phyloP scores from a whole-genome alignment of 2,113 vertebrate genomes.

The Paradisaea rubra region DNA sequence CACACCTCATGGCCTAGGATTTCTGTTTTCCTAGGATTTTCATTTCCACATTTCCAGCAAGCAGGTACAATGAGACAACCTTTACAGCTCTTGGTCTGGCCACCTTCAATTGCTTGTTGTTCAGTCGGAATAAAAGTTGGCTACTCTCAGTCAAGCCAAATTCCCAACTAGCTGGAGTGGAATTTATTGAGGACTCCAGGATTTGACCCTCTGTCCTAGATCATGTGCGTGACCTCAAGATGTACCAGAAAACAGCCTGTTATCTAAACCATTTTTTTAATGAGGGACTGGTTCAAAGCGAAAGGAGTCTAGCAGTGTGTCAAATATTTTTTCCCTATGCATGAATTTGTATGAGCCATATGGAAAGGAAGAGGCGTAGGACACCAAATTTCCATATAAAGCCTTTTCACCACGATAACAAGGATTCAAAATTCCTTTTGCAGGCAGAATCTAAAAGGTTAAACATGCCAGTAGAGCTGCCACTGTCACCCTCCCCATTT shows the following conservation, averaged over 20 bases:
- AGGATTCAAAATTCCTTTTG: background rate
- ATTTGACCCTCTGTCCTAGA: background rate
- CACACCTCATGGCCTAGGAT: background rate
- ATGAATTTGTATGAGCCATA: conserved; percentile 21
- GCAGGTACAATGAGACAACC: background rate
- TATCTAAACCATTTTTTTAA: conserved; percentile 5
- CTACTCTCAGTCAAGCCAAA: background rate
- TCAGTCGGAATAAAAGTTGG: background rate
- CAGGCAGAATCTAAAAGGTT: conserved; percentile 23
- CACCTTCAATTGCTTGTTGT: background rate
- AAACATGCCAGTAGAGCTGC: background rate
- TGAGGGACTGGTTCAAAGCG: background rate
- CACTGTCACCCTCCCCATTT: background rate
- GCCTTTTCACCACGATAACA: background rate
- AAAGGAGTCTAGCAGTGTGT: background rate
- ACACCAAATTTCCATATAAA: background rate
- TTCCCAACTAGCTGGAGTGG: background rate
- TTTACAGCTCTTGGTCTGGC: background rate
- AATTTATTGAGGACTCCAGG: background rate
- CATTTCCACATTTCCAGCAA: background rate
- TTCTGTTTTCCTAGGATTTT: background rate
- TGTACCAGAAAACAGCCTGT: conserved; percentile 10
- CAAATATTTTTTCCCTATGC: background rate
- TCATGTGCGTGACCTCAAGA: background rate
- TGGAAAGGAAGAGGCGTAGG: background rate